Evolutionary conservation across 2,888 invertebrate genomes (phyloP), one percentile per base, ranked within the genome.

Genomic region (Erebia palarica): DNA sequence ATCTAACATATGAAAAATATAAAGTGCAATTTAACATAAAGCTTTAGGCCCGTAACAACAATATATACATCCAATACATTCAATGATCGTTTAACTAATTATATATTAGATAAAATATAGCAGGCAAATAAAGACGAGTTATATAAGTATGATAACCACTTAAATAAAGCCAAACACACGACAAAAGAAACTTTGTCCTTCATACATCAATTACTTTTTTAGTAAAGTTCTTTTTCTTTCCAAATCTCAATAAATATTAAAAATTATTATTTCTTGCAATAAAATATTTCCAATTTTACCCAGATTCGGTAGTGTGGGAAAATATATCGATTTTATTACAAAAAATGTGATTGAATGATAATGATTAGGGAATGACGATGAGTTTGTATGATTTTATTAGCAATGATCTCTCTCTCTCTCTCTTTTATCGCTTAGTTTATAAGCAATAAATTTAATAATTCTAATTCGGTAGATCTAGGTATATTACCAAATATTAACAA

Each of bases 11-110:
- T 47, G 49, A 27, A 59, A 67, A 75, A 79, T 75, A 71, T 68
- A 74, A 80, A 74, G 61, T 69, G 66, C 77, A 81, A 82, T 78
- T 75, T 77, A 84, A 78, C 82, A 77, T 77, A 77, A 77, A 61
- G 5, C 18, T 49, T 51, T 8, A 68, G 60, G 18, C 18, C 68
- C 51, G 44, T 49, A 67, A 67, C 67, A 59, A n/a, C 59, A 67
- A 57, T 44, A 18, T 65, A 51, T 18, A 44, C 36, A 57, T 57
- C 21, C 36, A 36, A 36, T 7, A 36, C 36, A 36, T 3, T 27
- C 3, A 27, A 27, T 27, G 1, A 27, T 27, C 4, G 3, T 27
- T 27, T 3, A 27, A 3, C 3, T 27, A 3, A 36, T 36, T 7
- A 36, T 36, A 0, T 36, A 36, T 36, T 36, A 7, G 36, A 36